These are phyloP conservation scores for Tetragnatha versicolor DNA, from an alignment of 1,140 invertebrate species.

Conservation along the genomic window DNA sequence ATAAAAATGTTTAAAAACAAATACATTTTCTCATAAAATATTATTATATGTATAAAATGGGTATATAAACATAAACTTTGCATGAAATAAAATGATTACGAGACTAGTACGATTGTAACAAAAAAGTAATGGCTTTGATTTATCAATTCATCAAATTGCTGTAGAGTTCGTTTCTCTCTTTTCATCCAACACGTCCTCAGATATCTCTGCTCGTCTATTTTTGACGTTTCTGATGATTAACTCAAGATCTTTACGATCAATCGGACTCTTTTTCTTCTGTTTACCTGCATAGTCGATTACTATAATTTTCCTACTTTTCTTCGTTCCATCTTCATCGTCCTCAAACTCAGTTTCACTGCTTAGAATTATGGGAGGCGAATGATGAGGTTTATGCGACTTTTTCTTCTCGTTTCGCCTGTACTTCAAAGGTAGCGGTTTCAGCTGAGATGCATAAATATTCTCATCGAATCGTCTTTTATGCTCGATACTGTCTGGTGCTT, in stretches of 20 bases:
- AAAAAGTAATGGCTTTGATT: no score
- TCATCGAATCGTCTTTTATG: neutral
- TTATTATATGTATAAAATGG: no score
- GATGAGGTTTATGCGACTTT: neutral
- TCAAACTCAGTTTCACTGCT: slow-evolving; percentile 39
- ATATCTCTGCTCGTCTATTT: slow-evolving; percentile 18
- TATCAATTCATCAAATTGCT: no score
- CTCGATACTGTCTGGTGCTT: neutral
- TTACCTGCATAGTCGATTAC: slow-evolving; percentile 46
- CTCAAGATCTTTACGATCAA: slow-evolving; percentile 45
- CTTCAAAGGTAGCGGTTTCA: neutral
- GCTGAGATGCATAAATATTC: neutral
- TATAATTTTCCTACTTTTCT: slow-evolving; percentile 41
- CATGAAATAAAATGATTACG: no score
- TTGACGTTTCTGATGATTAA: slow-evolving; percentile 41
- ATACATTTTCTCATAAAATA: no score
- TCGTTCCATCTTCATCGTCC: slow-evolving; percentile 38
- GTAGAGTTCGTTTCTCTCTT: no score
- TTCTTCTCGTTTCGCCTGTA: neutral
- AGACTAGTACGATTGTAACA: no score
- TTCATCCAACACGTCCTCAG: no score
- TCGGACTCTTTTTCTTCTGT: slow-evolving; percentile 29
- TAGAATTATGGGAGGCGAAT: slow-evolving; percentile 19
- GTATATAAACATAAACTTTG: no score
- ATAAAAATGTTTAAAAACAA: no score